A percentile compares a stretch with the other conserved stretches of the same genome.
Evolutionary conservation across 2,113 vertebrate genomes (phyloP).

Genomic region (Sterrhoptilus dennistouni): DNA sequence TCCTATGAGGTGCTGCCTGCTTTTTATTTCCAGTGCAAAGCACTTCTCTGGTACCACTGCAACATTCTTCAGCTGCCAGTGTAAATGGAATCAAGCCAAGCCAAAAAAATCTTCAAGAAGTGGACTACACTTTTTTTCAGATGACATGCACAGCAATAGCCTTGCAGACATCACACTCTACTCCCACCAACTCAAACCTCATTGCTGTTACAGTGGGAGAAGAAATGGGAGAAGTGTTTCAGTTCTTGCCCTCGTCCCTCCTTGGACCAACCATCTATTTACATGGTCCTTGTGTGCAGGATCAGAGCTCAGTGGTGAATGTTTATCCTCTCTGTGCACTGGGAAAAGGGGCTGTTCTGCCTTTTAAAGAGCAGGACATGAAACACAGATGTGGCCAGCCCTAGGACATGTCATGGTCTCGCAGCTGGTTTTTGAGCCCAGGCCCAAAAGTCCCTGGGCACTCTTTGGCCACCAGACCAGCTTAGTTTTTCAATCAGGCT

Average conservation of each 20-base stretch:
- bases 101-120: not conserved
- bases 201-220: not conserved
- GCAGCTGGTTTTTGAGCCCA: not conserved
- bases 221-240: not conserved
- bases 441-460: not conserved
- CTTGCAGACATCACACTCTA: not conserved
- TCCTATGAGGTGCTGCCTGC: not conserved
- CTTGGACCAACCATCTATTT: not conserved
- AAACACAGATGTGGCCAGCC: not conserved
- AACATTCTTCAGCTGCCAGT: not conserved
- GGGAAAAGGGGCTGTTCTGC: not conserved
- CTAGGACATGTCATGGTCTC: rapidly evolving
- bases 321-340: not conserved
- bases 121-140: not conserved
- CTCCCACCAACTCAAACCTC: not conserved
- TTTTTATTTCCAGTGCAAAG: not conserved
- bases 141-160: not conserved
- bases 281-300: not conserved
- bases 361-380: not conserved
- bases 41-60: not conserved
- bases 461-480: not conserved
- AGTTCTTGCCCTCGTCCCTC: not conserved
- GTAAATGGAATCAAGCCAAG: not conserved
- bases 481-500: not conserved
- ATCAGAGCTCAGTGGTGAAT: not conserved